Evolutionary conservation across 2,888 invertebrate species (phyloP).

Genomic region (Limnephilus auricula): DNA sequence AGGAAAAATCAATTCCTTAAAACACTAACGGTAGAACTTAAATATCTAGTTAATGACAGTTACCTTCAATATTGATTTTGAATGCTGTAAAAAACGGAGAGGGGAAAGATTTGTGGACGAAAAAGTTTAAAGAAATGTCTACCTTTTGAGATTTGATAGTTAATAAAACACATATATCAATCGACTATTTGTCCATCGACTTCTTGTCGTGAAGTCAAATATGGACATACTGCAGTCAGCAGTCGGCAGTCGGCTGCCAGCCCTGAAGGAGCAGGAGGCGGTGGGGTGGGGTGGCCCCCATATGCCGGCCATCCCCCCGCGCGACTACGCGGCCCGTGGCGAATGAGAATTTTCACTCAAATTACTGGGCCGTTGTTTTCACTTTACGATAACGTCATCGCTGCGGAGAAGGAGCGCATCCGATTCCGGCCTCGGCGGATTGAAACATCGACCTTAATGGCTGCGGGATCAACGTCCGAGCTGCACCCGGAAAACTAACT

Average conservation of each 20-base stretch:
- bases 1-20: too few relatives aligned
- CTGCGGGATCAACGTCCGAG: not conserved
- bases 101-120: too few relatives aligned
- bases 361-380: slow-evolving; percentile 45
- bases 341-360: slow-evolving; percentile 46
- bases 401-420: slow-evolving; percentile 7
- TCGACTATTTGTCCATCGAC: not conserved
- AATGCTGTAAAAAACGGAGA: too few relatives aligned
- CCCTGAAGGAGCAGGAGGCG: not conserved
- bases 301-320: slow-evolving; percentile 30
- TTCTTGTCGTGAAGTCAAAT: not conserved
- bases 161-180: not conserved
- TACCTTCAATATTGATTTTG: too few relatives aligned
- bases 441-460: not conserved
- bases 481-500: not conserved
- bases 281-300: not conserved
- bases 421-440: not conserved
- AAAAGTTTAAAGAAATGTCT: too few relatives aligned
- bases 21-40: too few relatives aligned
- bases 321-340: slow-evolving; percentile 34
- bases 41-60: too few relatives aligned
- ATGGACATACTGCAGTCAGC: not conserved
- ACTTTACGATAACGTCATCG: slow-evolving; percentile 44
- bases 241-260: not conserved
- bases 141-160: too few relatives aligned